phyloP scores from a whole-genome alignment of 2,113 vertebrate genomes.

The Lepidothrix coronata region DNA sequence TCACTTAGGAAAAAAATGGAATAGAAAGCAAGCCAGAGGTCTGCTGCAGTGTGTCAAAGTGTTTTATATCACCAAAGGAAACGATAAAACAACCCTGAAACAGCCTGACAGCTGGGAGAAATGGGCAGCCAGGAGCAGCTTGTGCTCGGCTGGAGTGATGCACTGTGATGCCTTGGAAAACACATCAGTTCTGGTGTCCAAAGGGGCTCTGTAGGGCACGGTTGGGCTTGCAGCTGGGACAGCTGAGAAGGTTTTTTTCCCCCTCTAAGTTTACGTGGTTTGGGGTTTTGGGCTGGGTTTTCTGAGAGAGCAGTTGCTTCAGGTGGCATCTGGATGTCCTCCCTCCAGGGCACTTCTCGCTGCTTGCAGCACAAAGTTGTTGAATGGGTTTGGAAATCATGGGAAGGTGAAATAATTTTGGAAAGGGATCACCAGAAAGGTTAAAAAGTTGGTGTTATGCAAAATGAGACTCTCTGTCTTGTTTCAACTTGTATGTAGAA shows the following conservation, averaged over 20 bases:
- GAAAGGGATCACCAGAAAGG: background rate
- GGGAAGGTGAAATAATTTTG: background rate
- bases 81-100: conserved; percentile 30
- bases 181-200: background rate
- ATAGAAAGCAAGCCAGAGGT: conserved; percentile 45
- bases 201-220: background rate
- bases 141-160: background rate
- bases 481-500: fast-evolving
- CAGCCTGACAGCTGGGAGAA: conserved; percentile 49
- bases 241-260: background rate
- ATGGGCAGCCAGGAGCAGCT: background rate
- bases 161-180: background rate
- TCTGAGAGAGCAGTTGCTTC: background rate
- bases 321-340: fast-evolving
- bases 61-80: conserved; percentile 52
- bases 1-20: conserved; percentile 58
- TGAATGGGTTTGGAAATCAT: fast-evolving
- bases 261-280: background rate
- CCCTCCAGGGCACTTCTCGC: background rate
- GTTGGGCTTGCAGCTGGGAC: background rate
- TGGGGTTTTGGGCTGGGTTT: background rate
- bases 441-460: background rate
- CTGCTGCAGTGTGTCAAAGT: conserved; percentile 42
- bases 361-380: background rate
- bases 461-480: no score